These are phyloP conservation scores for Limnothrissa miodon DNA, from an alignment of 2,113 vertebrate species.

Conservation along the genomic window DNA sequence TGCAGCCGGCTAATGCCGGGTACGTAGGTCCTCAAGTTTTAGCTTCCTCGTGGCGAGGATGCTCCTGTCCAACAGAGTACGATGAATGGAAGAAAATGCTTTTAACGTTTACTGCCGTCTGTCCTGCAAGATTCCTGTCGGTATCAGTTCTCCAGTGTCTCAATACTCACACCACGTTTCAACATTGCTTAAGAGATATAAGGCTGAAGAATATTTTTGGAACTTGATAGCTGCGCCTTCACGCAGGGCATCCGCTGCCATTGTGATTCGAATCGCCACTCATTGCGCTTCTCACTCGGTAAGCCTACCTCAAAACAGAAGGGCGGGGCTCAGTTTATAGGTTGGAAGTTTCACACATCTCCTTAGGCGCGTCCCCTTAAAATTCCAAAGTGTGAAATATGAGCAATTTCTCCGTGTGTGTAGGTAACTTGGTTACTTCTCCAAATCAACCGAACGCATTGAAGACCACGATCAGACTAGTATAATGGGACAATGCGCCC, in stretches of 20 bases:
- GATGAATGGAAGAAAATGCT: not conserved
- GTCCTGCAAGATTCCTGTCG: not conserved
- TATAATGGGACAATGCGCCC: not conserved
- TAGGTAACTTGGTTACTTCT: not conserved
- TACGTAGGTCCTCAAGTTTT: not conserved
- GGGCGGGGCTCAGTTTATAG: not conserved
- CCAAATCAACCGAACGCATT: not conserved
- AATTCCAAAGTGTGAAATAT: not conserved
- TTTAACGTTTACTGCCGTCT: not conserved
- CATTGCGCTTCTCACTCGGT: not conserved
- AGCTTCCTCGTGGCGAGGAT: conserved; percentile 8
- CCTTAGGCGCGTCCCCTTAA: not conserved
- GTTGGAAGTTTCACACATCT: not conserved
- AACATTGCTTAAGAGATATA: not conserved
- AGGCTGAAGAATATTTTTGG: not conserved
- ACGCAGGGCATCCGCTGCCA: not conserved
- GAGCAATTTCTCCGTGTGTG: not conserved
- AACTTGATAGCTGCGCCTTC: not conserved
- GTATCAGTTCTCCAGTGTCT: not conserved
- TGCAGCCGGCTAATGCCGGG: not conserved
- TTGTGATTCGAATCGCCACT: not conserved
- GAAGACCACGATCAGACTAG: not conserved
- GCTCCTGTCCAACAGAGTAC: not conserved
- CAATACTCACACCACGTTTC: not conserved
- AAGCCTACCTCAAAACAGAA: not conserved